Base-by-base conservation (phyloP, 2,113 vertebrate species). In the Illadopsis cleaveri region DNA sequence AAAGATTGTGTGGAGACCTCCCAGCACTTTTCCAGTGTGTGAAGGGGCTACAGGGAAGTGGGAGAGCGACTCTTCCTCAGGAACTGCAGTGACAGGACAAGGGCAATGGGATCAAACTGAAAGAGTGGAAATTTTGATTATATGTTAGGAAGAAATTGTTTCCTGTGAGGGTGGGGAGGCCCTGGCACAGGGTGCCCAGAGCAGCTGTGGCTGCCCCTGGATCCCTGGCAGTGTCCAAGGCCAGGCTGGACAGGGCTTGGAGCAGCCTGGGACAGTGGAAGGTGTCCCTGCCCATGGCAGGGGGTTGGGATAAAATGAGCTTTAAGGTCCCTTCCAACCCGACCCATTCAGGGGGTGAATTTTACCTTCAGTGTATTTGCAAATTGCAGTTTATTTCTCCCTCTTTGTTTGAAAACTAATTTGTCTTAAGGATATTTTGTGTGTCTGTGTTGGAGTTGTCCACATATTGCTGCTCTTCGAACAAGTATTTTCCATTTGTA, bases 261-360 rank as follows among this genome's bases (percentile, higher is more conserved):
- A 47, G 50, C n/a, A 65, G 0, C 23, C 30, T 76, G 61, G 44
- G 31, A 7, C 0, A 22, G 35, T 11, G 61, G 82, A 1, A 57
- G 51, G 11, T 48, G 51, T 25, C 61, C 21, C 42, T 66, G 71
- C 24, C 23, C 42, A 7, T 42, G 51, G 61, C 30, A 58, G 38
- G 8, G 31, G 22, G 25, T n/a, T 27, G 28, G 10, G 1, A 21
- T 12, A 1, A 8, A 2, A 76, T 58, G 31, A 6, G 8, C 2
- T 76, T 58, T 18, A 24, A 65, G 6, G 40, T 48, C 5, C 10
- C 6, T 57, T 23, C 50, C 40, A 37, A 14, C 11, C 57, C 48
- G 47, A 15, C 1, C 40, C n/a, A 19, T 45, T 37, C 57, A 62
- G 33, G 17, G 27, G 57, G 3, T 62, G 40, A 61, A 38, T 40